Percentiles rank a stretch among this genome's conserved stretches.
phyloP scores from a whole-genome alignment of 2,113 vertebrate genomes.

The Lamprologus ornatipinnis region DNA sequence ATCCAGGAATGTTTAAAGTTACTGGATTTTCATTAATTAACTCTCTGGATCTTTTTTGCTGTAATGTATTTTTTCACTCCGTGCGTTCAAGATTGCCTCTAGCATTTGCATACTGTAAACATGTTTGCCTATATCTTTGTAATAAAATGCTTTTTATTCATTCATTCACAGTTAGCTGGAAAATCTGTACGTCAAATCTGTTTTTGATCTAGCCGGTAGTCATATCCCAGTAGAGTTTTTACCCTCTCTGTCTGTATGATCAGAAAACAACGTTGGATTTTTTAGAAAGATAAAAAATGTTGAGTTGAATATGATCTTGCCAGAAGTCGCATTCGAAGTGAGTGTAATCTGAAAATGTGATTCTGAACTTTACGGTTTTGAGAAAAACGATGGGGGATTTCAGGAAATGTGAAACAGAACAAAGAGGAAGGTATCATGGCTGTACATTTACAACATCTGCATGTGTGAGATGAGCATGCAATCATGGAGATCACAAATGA shows the following conservation, averaged over 20 bases:
- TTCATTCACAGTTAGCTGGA: not conserved
- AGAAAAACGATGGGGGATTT: not conserved
- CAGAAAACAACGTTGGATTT: not conserved
- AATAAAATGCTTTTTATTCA: not conserved
- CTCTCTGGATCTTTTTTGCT: not conserved
- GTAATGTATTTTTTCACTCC: not conserved
- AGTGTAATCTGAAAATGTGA: not conserved
- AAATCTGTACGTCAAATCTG: not conserved
- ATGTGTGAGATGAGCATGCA: not conserved
- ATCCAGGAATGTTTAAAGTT: not conserved
- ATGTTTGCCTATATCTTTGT: not conserved
- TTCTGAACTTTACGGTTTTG: not conserved
- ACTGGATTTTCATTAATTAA: not conserved
- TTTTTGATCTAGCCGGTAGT: not conserved
- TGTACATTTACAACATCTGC: not conserved
- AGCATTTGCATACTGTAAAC: not conserved
- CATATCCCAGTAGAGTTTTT: not conserved
- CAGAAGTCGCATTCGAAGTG: not conserved
- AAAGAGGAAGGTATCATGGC: not conserved
- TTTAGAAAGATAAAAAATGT: not conserved
- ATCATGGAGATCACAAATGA: conserved; percentile 20
- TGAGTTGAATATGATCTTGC: not conserved
- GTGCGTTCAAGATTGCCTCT: not conserved
- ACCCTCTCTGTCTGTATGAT: not conserved
- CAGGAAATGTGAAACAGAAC: not conserved